Conservation (phyloP, 2,113 vertebrate genomes). For the Ceuthmochares aereus region DNA sequence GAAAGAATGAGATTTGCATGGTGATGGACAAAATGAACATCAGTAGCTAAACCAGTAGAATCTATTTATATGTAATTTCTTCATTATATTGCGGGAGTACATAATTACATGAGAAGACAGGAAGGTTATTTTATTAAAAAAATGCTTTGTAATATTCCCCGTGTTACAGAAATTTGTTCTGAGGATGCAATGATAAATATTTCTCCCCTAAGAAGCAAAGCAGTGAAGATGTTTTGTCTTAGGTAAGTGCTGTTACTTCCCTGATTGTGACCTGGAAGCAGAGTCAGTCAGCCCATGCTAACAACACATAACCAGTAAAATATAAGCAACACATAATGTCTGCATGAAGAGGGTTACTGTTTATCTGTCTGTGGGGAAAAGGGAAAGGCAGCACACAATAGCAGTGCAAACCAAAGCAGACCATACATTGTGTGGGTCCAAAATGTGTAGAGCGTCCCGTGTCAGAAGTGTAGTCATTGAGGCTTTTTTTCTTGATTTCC, state of each 20-base stretch:
- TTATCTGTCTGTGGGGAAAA: background rate
- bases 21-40: background rate
- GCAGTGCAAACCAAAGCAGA: background rate
- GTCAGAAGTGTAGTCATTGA: background rate
- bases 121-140: background rate
- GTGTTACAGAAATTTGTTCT: background rate
- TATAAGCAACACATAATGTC: fast-evolving
- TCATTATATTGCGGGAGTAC: background rate
- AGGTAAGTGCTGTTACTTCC: background rate
- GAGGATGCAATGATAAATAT: background rate
- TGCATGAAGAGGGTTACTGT: background rate
- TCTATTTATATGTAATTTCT: background rate
- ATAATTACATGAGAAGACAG: background rate
- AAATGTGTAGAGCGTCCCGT: background rate
- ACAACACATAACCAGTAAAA: background rate
- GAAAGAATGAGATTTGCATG: background rate
- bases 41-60: background rate
- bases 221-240: background rate
- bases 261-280: background rate
- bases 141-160: background rate
- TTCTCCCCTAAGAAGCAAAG: background rate
- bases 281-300: background rate
- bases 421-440: background rate
- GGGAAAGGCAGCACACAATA: background rate
- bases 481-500: background rate